A percentile compares a stretch with the other conserved stretches of the same genome.
Evolutionary conservation across 2,888 invertebrate species (phyloP).

Genomic region (Acrobeloides nanus): DNA sequence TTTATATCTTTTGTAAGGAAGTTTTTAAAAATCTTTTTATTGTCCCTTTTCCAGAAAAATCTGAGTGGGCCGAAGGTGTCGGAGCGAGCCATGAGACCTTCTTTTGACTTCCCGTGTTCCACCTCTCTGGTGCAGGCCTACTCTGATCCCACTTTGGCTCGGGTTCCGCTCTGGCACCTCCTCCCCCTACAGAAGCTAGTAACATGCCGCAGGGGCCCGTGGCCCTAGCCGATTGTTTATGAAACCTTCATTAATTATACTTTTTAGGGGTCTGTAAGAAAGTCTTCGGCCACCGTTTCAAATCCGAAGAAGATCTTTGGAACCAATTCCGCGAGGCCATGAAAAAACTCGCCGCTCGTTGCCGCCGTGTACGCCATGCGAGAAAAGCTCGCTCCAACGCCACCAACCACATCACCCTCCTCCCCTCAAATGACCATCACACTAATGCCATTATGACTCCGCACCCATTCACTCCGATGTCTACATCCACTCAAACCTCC

Average conservation of each 20-base stretch:
- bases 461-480: slow-evolving; percentile 8
- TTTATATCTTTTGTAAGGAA: slow-evolving; percentile 49
- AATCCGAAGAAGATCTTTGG: slow-evolving; percentile 50
- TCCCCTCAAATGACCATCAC: too few species aligned
- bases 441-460: too few species aligned
- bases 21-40: slow-evolving; percentile 2
- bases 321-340: slow-evolving; percentile 52
- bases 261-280: slow-evolving; percentile 50
- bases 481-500: slow-evolving; percentile 8
- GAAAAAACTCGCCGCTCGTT: slow-evolving; percentile 48
- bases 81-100: too few species aligned
- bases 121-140: too few species aligned
- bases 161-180: too few species aligned
- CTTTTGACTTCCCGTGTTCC: too few species aligned
- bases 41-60: too few species aligned
- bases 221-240: too few species aligned
- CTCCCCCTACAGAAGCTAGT: slow-evolving; percentile 1
- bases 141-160: too few species aligned
- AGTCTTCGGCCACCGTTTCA: slow-evolving; percentile 36
- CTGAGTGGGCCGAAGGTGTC: not conserved
- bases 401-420: not conserved
- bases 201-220: too few species aligned
- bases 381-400: slow-evolving; percentile 33
- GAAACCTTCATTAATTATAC: too few species aligned
- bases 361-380: slow-evolving; percentile 50